Evolutionary conservation across 2,888 invertebrate genomes (phyloP), one percentile per base, ranked within the genome.

Genomic region (Caradrina kadenii): DNA sequence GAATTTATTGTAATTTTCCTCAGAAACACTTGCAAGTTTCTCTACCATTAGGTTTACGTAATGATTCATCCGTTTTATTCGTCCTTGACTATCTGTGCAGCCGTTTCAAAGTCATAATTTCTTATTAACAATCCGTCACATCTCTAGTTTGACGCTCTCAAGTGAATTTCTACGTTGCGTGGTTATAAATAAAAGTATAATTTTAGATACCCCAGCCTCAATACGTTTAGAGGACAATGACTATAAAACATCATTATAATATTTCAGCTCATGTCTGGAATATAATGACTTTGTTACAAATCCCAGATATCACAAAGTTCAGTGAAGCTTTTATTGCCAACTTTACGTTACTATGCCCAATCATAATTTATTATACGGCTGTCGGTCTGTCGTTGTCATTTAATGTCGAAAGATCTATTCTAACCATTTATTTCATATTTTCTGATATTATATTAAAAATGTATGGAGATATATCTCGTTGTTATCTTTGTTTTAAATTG

Each of bases 101-200:
- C 55, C 61, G 69, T 76, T 76, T 73, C 72, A 75, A 77, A 78
- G 73, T 73, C 78, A 73, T 75, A 69, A 63, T 74, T 78, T 83
- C 77, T 80, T 81, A 76, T 74, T 79, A 80, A 67, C 83, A 76
- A 69, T 71, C 59, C 72, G 66, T 80, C 83, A 71, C 73, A 74
- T 76, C 73, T 65, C 76, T 74, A 65, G 73, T 73, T 82, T 83
- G 85, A 81, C 78, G 77, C 65, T 77, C 73, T 80, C 76, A 73
- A 75, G 70, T 79, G 78, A 77, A 78, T 69, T 79, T 81, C 75
- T 83, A 77, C 84, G 84, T 82, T 76, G 74, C 73, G 66, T 45
- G 56, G 69, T 80, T 89, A 90, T 88, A 87, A 88, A 88, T 88
- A 87, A 81, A 75, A 62, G 53, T 78, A 84, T 90, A 90, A 88